Evolutionary conservation across 2,888 invertebrate species (phyloP).

Genomic region (Ferrisia virgata): DNA sequence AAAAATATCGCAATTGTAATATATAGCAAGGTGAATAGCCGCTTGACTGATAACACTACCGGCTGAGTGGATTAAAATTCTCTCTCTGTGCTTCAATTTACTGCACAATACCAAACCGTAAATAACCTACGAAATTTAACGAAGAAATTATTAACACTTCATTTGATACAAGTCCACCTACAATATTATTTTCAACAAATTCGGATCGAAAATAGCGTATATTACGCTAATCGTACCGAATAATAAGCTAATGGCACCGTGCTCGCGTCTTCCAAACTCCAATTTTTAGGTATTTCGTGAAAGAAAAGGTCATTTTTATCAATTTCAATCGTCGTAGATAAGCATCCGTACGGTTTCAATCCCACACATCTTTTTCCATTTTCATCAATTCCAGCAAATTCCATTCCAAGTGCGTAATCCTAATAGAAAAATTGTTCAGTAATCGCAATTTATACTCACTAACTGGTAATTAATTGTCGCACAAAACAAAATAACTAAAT

Average conservation of each 20-base stretch:
- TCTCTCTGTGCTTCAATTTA: conserved; percentile 35
- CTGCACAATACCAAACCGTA: conserved; percentile 44
- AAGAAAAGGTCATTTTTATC: conserved; percentile 51
- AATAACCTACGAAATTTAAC: conserved; percentile 45
- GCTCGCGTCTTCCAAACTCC: conserved; percentile 58
- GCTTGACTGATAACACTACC: conserved; percentile 40
- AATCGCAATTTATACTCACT: not conserved
- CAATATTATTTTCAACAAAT: not conserved
- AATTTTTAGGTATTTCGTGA: conserved; percentile 57
- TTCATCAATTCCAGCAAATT: conserved; percentile 46
- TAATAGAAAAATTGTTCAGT: not conserved
- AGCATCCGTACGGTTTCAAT: conserved; percentile 48
- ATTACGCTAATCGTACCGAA: conserved; percentile 51
- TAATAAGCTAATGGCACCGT: conserved; percentile 59
- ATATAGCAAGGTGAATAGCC: conserved; percentile 41
- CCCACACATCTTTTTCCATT: conserved; percentile 50
- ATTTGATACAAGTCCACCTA: not conserved
- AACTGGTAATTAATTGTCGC: too few relatives aligned
- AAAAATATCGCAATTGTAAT: conserved; percentile 44
- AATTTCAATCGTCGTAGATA: conserved; percentile 45
- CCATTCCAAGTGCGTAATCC: conserved; percentile 47
- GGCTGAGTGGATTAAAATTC: conserved; percentile 38
- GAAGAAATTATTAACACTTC: not conserved
- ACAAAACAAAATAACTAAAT: too few relatives aligned
- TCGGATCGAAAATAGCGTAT: not conserved